These are phyloP conservation scores for Drosophila guanche DNA, from an alignment of 1,140 invertebrate genomes.

Conservation along the genomic window DNA sequence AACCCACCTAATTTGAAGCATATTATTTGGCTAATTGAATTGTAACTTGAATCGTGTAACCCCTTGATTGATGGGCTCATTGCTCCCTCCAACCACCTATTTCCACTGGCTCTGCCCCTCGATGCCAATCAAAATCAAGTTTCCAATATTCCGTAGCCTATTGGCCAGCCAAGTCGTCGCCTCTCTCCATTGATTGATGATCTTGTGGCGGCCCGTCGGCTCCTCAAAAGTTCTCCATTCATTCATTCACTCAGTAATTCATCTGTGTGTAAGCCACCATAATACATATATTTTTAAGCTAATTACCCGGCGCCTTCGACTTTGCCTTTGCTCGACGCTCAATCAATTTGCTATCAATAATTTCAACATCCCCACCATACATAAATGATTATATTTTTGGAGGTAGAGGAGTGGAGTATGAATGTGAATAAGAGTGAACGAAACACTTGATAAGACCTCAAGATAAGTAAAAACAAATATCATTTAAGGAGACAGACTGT, in stretches of 20 bases:
- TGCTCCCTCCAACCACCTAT: slow-evolving; percentile 16
- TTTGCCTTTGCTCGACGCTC: slow-evolving; percentile 6
- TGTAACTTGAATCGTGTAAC: slow-evolving; percentile 24
- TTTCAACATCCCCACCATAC: slow-evolving; percentile 14
- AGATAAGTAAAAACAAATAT: slow-evolving; percentile 55
- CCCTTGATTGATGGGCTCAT: slow-evolving; percentile 43
- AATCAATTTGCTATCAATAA: slow-evolving; percentile 21
- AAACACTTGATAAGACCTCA: slow-evolving; percentile 50
- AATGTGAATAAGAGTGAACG: not conserved
- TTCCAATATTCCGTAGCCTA: not conserved
- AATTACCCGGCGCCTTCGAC: slow-evolving; percentile 54
- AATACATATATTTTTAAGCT: slow-evolving; percentile 40
- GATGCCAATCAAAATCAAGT: slow-evolving; percentile 23
- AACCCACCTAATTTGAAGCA: not conserved
- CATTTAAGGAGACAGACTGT: not conserved
- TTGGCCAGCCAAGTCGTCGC: slow-evolving; percentile 25
- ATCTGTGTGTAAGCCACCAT: not conserved
- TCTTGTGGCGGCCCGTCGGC: slow-evolving; percentile 6
- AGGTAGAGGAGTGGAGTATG: not conserved
- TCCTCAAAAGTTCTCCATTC: slow-evolving; percentile 12
- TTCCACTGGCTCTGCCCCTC: not conserved
- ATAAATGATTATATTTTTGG: slow-evolving; percentile 17
- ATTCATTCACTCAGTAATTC: not conserved
- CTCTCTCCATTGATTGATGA: slow-evolving; percentile 43
- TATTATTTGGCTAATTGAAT: slow-evolving; percentile 36